Conservation (phyloP, 2,113 vertebrate species). For the Drymodes brunneopygia region DNA sequence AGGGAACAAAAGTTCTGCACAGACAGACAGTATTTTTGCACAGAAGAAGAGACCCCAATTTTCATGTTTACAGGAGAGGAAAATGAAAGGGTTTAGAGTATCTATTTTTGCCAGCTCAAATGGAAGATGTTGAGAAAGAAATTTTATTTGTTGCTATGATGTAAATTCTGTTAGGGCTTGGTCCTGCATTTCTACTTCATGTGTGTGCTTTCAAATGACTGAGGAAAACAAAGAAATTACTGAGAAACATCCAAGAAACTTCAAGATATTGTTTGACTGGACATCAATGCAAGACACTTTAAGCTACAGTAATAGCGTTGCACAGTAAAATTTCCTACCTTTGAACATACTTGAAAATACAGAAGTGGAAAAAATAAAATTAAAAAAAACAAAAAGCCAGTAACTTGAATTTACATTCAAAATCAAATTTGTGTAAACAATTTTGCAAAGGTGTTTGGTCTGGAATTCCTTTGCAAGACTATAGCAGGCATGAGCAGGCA, state of each 20-base stretch:
- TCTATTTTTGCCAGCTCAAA: not conserved
- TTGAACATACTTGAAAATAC: not conserved
- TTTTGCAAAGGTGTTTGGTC: not conserved
- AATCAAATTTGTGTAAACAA: not conserved
- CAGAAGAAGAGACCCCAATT: not conserved
- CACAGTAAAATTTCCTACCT: not conserved
- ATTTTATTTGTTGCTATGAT: not conserved
- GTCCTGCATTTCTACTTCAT: not conserved
- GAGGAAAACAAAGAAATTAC: not conserved
- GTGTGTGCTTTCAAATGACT: not conserved
- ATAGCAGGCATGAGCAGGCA: not conserved
- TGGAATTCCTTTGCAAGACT: not conserved
- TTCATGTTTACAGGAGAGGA: not conserved
- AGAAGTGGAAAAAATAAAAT: not conserved
- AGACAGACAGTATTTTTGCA: not conserved
- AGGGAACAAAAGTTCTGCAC: not conserved
- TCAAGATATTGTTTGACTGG: not conserved
- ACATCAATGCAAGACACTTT: not conserved
- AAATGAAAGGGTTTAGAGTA: not conserved
- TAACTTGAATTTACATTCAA: not conserved
- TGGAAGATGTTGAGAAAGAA: not conserved
- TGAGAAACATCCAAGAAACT: not conserved
- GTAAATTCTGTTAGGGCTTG: not conserved
- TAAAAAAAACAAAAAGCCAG: not conserved
- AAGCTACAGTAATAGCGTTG: not conserved